These are phyloP conservation scores for Aporrectodea caliginosa DNA, from an alignment of 1,140 invertebrate genomes.

Conservation along the genomic window DNA sequence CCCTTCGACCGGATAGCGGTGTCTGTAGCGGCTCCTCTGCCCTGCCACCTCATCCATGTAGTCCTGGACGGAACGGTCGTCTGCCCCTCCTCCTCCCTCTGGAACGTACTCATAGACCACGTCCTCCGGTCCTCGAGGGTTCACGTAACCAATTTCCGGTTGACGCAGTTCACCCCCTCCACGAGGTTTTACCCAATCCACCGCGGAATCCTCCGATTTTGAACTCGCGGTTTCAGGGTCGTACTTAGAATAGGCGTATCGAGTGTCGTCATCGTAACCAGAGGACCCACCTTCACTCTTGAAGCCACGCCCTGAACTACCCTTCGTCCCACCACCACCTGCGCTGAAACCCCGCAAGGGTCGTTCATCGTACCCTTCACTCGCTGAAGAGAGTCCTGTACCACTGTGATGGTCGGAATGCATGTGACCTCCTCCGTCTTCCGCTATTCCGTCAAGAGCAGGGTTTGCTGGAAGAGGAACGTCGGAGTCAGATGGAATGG, in stretches of 20 bases:
- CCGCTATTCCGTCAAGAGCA: conserved; percentile 55
- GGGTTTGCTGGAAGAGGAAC: conserved; percentile 54
- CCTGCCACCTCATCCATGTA: conserved; percentile 7
- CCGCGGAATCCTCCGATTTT: neutral
- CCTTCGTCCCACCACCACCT: too few species aligned
- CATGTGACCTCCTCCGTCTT: conserved; percentile 30
- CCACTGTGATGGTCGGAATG: conserved; percentile 33
- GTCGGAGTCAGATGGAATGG: conserved; percentile 51
- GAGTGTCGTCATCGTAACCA: too few species aligned
- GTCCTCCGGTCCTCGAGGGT: neutral
- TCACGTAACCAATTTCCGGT: conserved; percentile 22
- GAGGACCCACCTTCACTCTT: too few species aligned
- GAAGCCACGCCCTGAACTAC: too few species aligned
- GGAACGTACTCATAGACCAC: neutral
- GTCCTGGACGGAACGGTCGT: conserved; percentile 7
- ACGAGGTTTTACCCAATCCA: neutral
- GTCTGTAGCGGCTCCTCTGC: neutral
- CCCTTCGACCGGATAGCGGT: neutral
- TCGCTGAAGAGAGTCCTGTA: too few species aligned
- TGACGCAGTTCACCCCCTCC: neutral
- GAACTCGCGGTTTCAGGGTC: too few species aligned
- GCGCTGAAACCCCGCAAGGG: too few species aligned
- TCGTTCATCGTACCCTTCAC: too few species aligned
- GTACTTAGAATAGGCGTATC: too few species aligned
- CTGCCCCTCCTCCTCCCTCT: neutral